Evolutionary conservation across 2,113 vertebrate species (phyloP).

Genomic region (Cryptoleucopteryx plumbea): DNA sequence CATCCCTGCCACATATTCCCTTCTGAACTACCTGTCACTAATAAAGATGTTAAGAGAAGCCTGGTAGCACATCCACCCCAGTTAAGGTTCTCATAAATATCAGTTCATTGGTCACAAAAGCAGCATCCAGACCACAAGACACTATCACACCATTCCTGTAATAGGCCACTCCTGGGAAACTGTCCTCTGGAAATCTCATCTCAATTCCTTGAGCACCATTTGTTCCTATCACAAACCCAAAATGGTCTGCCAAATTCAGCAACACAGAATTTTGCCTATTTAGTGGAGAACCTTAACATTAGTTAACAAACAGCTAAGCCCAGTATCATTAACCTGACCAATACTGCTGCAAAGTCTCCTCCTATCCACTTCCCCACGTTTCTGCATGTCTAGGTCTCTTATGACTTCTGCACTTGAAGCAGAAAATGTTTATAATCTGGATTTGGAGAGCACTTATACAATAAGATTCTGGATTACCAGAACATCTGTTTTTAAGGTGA

Average conservation of each 20-base stretch:
- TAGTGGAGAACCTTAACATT: background rate
- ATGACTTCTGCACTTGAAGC: background rate
- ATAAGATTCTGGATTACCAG: background rate
- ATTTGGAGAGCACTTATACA: background rate
- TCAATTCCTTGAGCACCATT: background rate
- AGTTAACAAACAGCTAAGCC: background rate
- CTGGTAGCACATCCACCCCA: background rate
- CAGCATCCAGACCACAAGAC: background rate
- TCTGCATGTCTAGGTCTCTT: background rate
- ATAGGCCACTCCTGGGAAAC: background rate
- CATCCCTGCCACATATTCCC: background rate
- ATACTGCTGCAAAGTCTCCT: background rate
- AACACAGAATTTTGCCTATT: background rate
- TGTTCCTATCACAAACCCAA: background rate
- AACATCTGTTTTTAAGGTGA: background rate
- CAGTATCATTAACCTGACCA: background rate
- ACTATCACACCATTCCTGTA: background rate
- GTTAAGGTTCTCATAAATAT: background rate
- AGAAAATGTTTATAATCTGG: background rate
- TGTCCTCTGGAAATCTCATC: background rate
- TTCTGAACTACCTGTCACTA: background rate
- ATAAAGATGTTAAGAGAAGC: background rate
- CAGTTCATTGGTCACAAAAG: background rate
- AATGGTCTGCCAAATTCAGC: background rate
- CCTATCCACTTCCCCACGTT: accelerated